Base-by-base conservation (phyloP, 2,888 invertebrate genomes). In the Lamellibrachia columna region DNA sequence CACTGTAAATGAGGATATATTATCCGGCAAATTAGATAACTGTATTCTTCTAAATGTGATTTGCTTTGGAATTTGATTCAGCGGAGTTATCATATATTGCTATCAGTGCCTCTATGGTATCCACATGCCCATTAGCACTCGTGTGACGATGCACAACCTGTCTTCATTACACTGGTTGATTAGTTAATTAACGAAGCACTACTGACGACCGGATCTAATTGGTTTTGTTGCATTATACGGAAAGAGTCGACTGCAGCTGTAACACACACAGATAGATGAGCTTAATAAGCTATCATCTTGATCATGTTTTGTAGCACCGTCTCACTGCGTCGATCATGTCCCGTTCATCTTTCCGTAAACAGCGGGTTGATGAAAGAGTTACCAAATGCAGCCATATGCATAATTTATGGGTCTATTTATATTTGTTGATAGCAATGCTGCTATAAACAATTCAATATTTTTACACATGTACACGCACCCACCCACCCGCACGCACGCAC, bases 121-220 rank as follows among this genome's bases (percentile, higher is more conserved):
- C 6, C 58, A 58, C 58, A 15, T 7, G 15, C 58, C 58, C 58
- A 58, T 58, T 58, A 58, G 58, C 58, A 58, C 58, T 58, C 11
- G 8, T 15, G 15, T 58, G 58, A 58, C 58, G 58, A 8, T 15
- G 11, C 8, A 58, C 58, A 58, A 58, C 58, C 75, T 75, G 2
- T 22, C 75, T 75, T 75, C 75, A 75, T 75, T 75, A 75, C 75
- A 75, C 75, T 75, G 75, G 15, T n/a, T 75, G 75, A 75, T 75
- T 75, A 75, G 75, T 3, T 75, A 75, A 75, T 75, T 75, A 75
- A 6, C n/a, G 75, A 11, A n/a, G 15, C 75, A 75, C 75, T 75
- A 75, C n/a, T 75, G 75, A 75, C n/a, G 75, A 75, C 75, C 75
- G 22, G 11, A 6, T 22, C 2, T 75, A 75, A 75, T 75, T 75